Base-by-base conservation (phyloP, 2,113 vertebrate species). In the Heloderma charlesbogerti region DNA sequence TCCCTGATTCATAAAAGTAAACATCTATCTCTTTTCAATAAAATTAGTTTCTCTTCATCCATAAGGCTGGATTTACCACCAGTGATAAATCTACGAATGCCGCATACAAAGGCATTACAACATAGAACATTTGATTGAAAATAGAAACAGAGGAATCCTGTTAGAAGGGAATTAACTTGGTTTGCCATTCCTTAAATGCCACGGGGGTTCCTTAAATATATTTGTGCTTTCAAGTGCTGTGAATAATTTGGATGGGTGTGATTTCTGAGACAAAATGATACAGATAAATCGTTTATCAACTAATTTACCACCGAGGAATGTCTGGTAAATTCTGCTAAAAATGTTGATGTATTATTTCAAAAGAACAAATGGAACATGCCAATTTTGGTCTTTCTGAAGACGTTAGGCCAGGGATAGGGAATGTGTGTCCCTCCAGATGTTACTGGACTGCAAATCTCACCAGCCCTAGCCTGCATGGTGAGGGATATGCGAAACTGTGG, bases 361-460 rank as follows among this genome's bases (percentile, higher is more conserved):
- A 88, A 91, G 84, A 66, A 43, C 1, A 67, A 12, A 10, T 48
- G 88, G 86, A 40, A n/a, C 51, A 91, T 63, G 91, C 43, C 1
- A 81, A 1, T 34, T 20, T 88, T 92, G 93, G 88, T 48, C n/a
- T n/a, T 29, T 82, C 48, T 67, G 85, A 89, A 90, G 86, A n/a
- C 83, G 9, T 72, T 34, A 80, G 15, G 60, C 15, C 18, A 20
- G 16, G 60, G 60, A 63, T 18, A 9, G 60, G 12, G 57, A 60
- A 13, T 60, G 57, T 20, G 3, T 63, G 60, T 2, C 60, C 20
- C 60, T 22, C 60, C 60, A 63, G 60, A 63, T 63, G 60, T 63
- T 63, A 3, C 60, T 63, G 60, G 60, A 22, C 20, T 18, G 60
- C 60, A 63, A 63, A 63, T 3, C 20, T 63, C 20, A 20, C 22